Conservation (phyloP, 2,888 invertebrate species). For the Perizoma affinitatum region DNA sequence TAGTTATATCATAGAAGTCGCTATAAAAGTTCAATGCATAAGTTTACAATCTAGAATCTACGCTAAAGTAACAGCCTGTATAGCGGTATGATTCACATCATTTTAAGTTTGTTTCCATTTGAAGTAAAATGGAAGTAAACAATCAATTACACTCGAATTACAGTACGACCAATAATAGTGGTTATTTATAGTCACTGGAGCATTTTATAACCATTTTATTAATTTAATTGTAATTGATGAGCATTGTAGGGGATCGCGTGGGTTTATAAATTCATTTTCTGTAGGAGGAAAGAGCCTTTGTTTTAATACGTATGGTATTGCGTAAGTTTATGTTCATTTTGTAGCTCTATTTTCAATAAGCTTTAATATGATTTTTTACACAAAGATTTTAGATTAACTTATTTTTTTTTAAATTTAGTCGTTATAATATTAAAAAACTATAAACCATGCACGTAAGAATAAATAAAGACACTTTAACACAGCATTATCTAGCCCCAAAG, state of each 20-base stretch:
- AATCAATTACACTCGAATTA: constrained; percentile 79
- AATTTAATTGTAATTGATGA: constrained; percentile 79
- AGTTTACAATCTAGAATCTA: neutral
- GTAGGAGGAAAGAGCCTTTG: constrained; percentile 55
- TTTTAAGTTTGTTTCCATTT: constrained; percentile 73
- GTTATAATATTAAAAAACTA: too few relatives aligned
- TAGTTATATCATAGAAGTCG: too few relatives aligned
- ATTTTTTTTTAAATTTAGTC: too few relatives aligned
- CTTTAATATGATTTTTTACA: neutral
- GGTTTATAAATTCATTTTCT: constrained; percentile 60
- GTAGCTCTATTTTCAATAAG: constrained; percentile 4
- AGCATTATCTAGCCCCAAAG: too few relatives aligned
- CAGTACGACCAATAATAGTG: constrained; percentile 72
- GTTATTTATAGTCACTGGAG: constrained; percentile 76
- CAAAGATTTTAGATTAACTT: too few relatives aligned
- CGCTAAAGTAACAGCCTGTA: constrained; percentile 47
- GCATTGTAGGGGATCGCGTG: constrained; percentile 62
- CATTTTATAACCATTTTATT: constrained; percentile 80
- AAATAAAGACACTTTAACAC: too few relatives aligned
- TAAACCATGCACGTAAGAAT: too few relatives aligned
- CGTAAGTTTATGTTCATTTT: constrained; percentile 8
- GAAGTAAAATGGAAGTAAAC: constrained; percentile 78
- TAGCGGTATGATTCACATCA: constrained; percentile 71
- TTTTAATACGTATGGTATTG: constrained; percentile 42
- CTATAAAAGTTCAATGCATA: neutral